Evolutionary conservation across 2,113 vertebrate genomes (phyloP), one percentile per base, ranked within the genome.

Genomic region (Catharus fuscescens): DNA sequence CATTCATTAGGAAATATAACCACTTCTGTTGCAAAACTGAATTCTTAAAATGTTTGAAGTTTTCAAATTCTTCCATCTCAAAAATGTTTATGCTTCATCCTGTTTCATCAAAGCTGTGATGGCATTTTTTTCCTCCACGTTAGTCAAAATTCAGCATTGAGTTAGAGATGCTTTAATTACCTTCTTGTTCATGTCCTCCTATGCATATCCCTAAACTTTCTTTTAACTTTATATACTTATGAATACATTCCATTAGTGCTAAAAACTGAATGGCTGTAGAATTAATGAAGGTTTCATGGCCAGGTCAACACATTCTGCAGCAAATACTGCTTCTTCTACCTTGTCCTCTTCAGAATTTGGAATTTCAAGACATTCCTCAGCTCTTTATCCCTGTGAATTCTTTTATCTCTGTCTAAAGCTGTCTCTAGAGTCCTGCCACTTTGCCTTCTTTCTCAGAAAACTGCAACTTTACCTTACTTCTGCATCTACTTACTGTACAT

Each of bases 61-160:
- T 77, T 76, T 71, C 17, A 32, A 61, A 74, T 79, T 74, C 31
- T 62, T 82, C 31, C 21, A 20, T 48, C 16, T 71, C 31, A 82
- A 61, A 79, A 70, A 74, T 14, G 3, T 29, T 56, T 18, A 15
- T 32, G 38, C 10, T 77, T 92, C 5, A 60, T 38, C 10, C 6
- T 7, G 24, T 65, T 90, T 65, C 24, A 50, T 29, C 12, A 70
- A 90, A 42, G 7, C 3, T 44, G 14, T 34, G 40, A 80, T 60
- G 14, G 11, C 3, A 4, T 34, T 36, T 62, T 70, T 70, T 80
- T 53, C 1, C 6, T 21, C 0, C 7, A 2, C 52, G 5, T 61
- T 53, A 71, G 9, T 18, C 16, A 12, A 86, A 88, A 14, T 3
- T 65, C 26, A 81, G 31, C 29, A 40, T 18, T 69, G 16, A 83